A percentile compares a stretch with the other conserved stretches of the same genome.
These are phyloP conservation scores for Nibea coibor DNA, from an alignment of 2,113 vertebrate species.

Conservation along the genomic window DNA sequence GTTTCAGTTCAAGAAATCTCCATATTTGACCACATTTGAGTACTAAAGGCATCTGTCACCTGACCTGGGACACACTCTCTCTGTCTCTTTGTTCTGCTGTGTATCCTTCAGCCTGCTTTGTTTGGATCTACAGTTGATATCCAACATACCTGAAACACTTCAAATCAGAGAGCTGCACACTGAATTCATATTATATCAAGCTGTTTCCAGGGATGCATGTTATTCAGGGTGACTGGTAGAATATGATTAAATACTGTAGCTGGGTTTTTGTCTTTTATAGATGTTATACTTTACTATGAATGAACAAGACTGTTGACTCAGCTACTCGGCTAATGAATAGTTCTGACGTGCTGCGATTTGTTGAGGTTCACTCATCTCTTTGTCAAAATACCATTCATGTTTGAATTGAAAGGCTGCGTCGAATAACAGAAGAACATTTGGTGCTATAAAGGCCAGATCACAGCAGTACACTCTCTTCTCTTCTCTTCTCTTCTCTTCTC, in stretches of 20 bases:
- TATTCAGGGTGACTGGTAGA: background rate
- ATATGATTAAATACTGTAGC: background rate
- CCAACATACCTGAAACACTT: background rate
- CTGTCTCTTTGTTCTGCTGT: background rate
- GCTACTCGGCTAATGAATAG: background rate
- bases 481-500: background rate
- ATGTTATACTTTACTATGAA: background rate
- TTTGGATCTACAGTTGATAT: background rate
- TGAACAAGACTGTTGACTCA: background rate
- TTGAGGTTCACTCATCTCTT: background rate
- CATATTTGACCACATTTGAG: no score
- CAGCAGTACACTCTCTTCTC: background rate
- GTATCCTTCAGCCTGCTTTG: background rate
- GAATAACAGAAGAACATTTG: background rate
- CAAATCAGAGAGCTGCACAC: background rate
- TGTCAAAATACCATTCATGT: background rate
- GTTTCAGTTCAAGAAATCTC: no score
- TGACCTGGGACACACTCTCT: background rate
- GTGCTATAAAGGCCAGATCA: background rate
- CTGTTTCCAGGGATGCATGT: background rate
- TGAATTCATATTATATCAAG: background rate
- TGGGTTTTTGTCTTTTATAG: background rate
- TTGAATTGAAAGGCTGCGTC: background rate
- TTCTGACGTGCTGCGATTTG: background rate
- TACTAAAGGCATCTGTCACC: background rate